A percentile compares a stretch with the other conserved stretches of the same genome.
phyloP scores from a whole-genome alignment of 92 coral and sea anemone species.

The Umimayanthus kanabou region DNA sequence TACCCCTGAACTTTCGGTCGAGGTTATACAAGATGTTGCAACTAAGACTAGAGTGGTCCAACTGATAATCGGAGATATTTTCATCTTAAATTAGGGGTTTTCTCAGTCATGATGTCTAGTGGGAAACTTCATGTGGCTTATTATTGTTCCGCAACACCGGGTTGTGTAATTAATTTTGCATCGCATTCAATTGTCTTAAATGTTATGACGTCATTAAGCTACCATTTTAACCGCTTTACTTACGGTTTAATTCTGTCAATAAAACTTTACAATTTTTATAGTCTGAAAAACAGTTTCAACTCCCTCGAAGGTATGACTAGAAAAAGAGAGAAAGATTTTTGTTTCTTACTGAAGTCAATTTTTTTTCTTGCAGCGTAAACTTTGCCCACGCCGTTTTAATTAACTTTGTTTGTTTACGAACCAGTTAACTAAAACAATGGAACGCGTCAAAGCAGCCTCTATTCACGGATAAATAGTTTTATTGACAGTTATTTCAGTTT shows the following conservation, averaged over 20 bases:
- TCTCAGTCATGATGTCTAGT: slow-evolving; percentile 15
- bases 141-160: slow-evolving; percentile 7
- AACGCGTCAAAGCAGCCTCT: background rate
- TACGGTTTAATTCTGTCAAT: background rate
- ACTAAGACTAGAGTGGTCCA: background rate
- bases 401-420: slow-evolving; percentile 9
- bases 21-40: background rate
- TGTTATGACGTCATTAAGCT: slow-evolving; percentile 38
- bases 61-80: background rate
- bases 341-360: background rate
- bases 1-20: background rate
- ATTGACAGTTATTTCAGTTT: background rate
- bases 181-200: slow-evolving; percentile 27
- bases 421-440: slow-evolving; percentile 1
- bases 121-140: background rate
- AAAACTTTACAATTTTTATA: background rate
- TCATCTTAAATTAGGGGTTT: slow-evolving; percentile 7
- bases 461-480: background rate
- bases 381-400: background rate
- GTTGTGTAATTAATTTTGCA: slow-evolving; percentile 39
- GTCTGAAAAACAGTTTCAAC: background rate
- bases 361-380: background rate
- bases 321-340: background rate
- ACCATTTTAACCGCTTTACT: slow-evolving; percentile 12
- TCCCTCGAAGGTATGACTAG: background rate